phyloP scores from a whole-genome alignment of 2,113 vertebrate species.

The Mirounga angustirostris region DNA sequence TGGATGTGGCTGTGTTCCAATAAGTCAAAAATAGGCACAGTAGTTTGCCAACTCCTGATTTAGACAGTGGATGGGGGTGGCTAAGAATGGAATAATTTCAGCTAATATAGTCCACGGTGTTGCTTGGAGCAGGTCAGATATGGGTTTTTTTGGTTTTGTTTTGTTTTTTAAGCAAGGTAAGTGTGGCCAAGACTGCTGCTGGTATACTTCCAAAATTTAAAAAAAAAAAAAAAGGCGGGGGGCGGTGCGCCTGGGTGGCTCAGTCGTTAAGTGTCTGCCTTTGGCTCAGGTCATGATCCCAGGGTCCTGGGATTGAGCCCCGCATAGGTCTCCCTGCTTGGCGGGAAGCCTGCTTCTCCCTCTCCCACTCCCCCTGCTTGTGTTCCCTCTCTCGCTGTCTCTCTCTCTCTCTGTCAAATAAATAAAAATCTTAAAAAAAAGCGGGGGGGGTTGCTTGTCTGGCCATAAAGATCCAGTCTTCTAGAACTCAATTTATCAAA shows the following conservation, averaged over 20 bases:
- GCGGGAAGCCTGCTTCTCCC: too few relatives aligned
- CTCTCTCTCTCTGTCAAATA: too few relatives aligned
- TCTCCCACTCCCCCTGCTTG: too few relatives aligned
- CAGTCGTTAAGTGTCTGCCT: too few relatives aligned
- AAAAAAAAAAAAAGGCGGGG: neutral
- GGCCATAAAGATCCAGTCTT: neutral
- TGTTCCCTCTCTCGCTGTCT: too few relatives aligned
- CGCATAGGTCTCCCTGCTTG: too few relatives aligned
- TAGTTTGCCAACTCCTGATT: neutral
- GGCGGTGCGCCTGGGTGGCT: too few relatives aligned
- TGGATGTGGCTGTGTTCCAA: neutral
- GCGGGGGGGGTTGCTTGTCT: fast-evolving
- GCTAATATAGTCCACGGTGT: neutral
- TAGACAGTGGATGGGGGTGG: neutral
- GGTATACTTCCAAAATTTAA: neutral
- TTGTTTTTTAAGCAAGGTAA: neutral
- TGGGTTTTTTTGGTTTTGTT: neutral
- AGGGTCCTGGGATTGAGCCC: too few relatives aligned
- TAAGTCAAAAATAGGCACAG: neutral
- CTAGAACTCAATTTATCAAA: neutral
- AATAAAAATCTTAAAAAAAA: too few relatives aligned
- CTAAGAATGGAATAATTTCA: neutral
- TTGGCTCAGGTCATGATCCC: too few relatives aligned
- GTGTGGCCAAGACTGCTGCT: neutral
- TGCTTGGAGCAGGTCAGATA: neutral